Conservation (phyloP, 2,888 invertebrate species). For the Invenusta paracnida region DNA sequence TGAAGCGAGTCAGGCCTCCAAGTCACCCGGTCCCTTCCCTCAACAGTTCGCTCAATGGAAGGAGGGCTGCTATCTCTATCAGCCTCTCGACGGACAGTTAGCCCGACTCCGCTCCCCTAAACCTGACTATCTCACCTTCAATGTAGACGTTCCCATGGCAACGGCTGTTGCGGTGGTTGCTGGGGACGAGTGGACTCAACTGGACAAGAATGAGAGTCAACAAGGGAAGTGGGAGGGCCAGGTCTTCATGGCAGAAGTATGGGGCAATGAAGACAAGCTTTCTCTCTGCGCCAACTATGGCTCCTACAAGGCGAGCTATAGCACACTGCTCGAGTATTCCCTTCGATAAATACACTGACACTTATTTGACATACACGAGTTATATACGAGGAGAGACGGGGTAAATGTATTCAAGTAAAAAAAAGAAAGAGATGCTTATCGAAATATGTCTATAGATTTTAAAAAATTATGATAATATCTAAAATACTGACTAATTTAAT, state of each 20-base stretch:
- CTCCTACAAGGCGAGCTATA: conserved; percentile 56
- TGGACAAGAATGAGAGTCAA: conserved; percentile 49
- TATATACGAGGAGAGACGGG: too few relatives aligned
- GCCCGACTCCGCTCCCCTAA: neutral
- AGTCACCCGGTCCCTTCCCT: conserved; percentile 53
- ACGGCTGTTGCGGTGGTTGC: conserved; percentile 58
- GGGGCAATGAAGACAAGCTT: conserved; percentile 53
- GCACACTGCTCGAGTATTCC: conserved; percentile 57
- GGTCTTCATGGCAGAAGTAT: conserved; percentile 51
- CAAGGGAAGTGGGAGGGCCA: conserved; percentile 54
- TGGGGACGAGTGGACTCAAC: conserved; percentile 58
- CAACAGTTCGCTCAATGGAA: conserved; percentile 62
- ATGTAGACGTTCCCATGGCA: conserved; percentile 54
- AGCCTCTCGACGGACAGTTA: conserved; percentile 52
- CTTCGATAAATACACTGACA: too few relatives aligned
- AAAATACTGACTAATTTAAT: too few relatives aligned
- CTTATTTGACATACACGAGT: too few relatives aligned
- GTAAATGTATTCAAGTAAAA: too few relatives aligned
- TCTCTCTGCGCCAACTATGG: conserved; percentile 57
- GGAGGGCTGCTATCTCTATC: conserved; percentile 59
- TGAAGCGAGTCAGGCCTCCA: conserved; percentile 49
- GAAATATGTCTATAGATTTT: too few relatives aligned
- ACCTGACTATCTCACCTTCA: conserved; percentile 33
- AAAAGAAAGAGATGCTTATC: too few relatives aligned
- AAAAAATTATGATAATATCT: too few relatives aligned